Conservation (phyloP, 2,888 invertebrate genomes). For the Protophormia terraenovae region DNA sequence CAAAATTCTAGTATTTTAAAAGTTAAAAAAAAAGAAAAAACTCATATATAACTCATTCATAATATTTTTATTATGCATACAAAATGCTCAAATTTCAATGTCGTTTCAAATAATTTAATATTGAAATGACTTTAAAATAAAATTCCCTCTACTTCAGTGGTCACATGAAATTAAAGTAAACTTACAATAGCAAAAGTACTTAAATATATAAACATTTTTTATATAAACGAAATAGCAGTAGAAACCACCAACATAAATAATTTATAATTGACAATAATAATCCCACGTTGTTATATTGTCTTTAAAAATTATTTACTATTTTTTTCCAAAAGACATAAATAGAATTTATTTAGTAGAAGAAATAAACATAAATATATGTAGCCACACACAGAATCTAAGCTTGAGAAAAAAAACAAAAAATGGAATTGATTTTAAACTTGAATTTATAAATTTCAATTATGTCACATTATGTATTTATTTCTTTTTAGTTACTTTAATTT, state of each 20-base stretch:
- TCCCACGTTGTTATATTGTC: constrained; percentile 53
- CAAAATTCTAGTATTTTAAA: neutral
- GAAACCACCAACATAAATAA: constrained; percentile 43
- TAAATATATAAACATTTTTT: neutral
- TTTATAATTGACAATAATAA: constrained; percentile 59
- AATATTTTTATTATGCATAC: constrained; percentile 26
- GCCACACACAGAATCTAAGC: neutral
- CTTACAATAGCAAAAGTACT: neutral
- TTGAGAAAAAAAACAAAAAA: neutral
- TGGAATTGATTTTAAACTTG: neutral
- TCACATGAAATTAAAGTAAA: constrained; percentile 2
- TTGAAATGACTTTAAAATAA: constrained; percentile 4
- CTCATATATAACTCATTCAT: neutral
- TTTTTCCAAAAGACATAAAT: neutral
- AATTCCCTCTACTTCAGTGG: neutral
- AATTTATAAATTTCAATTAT: constrained; percentile 31
- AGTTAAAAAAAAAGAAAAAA: neutral
- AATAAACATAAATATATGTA: neutral
- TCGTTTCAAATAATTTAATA: constrained; percentile 28
- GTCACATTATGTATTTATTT: neutral
- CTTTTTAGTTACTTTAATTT: neutral
- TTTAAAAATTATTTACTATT: constrained; percentile 29
- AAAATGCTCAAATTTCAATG: constrained; percentile 50
- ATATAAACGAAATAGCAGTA: neutral
- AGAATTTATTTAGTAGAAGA: neutral